Evolutionary conservation across 2,797 vertebrate species (phyloP).

Genomic region (Argya squamiceps): DNA sequence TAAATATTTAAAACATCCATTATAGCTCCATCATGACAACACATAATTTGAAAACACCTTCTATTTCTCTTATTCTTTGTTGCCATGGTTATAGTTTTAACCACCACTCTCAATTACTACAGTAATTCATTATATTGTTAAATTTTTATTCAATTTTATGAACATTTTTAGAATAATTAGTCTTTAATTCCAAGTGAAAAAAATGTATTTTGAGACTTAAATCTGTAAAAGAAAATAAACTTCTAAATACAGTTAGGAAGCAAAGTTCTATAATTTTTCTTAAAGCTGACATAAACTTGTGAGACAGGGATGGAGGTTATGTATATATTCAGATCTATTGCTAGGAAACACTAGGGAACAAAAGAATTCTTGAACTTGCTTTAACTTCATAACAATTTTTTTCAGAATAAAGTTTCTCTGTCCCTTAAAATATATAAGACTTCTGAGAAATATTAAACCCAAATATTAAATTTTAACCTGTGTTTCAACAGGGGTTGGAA

Average conservation of each 20-base stretch:
- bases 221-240: neutral
- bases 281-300: neutral
- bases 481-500: neutral
- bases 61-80: neutral
- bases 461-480: neutral
- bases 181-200: neutral
- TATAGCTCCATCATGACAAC: conserved; percentile 5
- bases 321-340: neutral
- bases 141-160: neutral
- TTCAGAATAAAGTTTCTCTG: neutral
- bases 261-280: neutral
- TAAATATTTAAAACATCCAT: neutral
- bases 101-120: neutral
- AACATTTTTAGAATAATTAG: neutral
- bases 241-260: neutral
- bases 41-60: neutral
- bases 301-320: neutral
- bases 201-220: neutral
- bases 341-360: neutral
- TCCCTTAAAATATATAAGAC: neutral
- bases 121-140: neutral
- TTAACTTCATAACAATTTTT: neutral
- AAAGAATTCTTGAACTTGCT: neutral
- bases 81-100: conserved; percentile 21
- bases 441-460: neutral